Conservation (phyloP, 2,888 invertebrate genomes). For the Agriopis leucophaearia region DNA sequence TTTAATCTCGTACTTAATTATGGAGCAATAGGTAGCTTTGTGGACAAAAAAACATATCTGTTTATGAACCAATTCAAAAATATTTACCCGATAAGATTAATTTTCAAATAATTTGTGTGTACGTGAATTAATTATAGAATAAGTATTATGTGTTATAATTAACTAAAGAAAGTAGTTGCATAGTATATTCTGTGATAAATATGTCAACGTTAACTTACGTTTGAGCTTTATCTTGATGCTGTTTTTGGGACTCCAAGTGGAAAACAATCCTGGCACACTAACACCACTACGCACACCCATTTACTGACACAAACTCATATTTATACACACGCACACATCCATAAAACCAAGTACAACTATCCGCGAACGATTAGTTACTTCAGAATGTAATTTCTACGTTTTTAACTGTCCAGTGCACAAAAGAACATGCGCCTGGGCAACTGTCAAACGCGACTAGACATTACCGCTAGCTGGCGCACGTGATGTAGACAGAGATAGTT, state of each 20-base stretch:
- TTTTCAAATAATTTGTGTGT: too few species aligned
- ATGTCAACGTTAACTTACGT: constrained; percentile 68
- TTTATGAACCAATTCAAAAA: too few species aligned
- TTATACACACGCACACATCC: constrained; percentile 56
- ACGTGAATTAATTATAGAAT: too few species aligned
- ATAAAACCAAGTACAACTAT: constrained; percentile 44
- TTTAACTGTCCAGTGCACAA: constrained; percentile 63
- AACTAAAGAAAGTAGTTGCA: too few species aligned
- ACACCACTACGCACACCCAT: constrained; percentile 81
- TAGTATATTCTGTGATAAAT: constrained; percentile 1
- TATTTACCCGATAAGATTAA: too few species aligned
- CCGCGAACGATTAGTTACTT: constrained; percentile 40
- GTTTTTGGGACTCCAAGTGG: constrained; percentile 82
- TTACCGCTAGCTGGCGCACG: constrained; percentile 73
- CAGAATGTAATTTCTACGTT: constrained; percentile 43
- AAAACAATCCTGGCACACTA: constrained; percentile 80
- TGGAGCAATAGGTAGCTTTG: too few species aligned
- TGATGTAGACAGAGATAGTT: constrained; percentile 55
- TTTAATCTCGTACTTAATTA: too few species aligned
- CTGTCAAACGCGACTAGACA: constrained; percentile 72
- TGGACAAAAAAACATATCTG: too few species aligned
- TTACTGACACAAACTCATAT: constrained; percentile 77
- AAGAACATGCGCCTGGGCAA: constrained; percentile 77
- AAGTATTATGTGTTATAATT: too few species aligned
- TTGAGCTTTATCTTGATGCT: constrained; percentile 84